A percentile compares a stretch with the other conserved stretches of the same genome.
phyloP scores from a whole-genome alignment of 2,797 vertebrate species.

The Geranospiza caerulescens region DNA sequence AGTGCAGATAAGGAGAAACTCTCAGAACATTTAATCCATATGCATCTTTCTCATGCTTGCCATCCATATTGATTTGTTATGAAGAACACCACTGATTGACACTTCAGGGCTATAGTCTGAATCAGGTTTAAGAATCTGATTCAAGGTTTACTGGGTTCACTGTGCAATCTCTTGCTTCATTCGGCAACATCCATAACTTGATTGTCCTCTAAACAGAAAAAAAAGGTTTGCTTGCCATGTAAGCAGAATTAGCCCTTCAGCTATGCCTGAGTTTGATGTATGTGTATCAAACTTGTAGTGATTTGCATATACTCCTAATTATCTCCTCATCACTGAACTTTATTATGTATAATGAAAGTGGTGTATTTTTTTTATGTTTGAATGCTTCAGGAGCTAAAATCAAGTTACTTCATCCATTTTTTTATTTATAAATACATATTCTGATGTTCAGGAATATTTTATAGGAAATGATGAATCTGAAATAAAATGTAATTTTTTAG shows the following conservation, averaged over 20 bases:
- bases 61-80: background rate
- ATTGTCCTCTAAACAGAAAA: background rate
- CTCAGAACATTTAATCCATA: background rate
- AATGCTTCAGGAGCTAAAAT: background rate
- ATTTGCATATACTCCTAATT: constrained; percentile 35
- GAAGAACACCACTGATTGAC: background rate
- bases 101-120: background rate
- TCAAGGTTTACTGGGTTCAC: background rate
- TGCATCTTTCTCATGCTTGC: background rate
- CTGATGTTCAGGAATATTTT: background rate
- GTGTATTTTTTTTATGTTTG: background rate
- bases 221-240: background rate
- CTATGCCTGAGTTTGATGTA: background rate
- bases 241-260: background rate
- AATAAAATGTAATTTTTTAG: background rate
- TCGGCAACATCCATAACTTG: background rate
- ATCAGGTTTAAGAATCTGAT: background rate
- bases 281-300: background rate
- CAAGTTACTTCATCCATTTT: background rate
- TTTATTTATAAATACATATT: background rate
- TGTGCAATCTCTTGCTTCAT: background rate
- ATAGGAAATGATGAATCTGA: background rate
- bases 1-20: background rate
- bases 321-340: constrained; percentile 2
- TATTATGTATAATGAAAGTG: background rate